These are phyloP conservation scores for Cervus canadensis DNA, from an alignment of 2,113 vertebrate species.

Conservation along the genomic window DNA sequence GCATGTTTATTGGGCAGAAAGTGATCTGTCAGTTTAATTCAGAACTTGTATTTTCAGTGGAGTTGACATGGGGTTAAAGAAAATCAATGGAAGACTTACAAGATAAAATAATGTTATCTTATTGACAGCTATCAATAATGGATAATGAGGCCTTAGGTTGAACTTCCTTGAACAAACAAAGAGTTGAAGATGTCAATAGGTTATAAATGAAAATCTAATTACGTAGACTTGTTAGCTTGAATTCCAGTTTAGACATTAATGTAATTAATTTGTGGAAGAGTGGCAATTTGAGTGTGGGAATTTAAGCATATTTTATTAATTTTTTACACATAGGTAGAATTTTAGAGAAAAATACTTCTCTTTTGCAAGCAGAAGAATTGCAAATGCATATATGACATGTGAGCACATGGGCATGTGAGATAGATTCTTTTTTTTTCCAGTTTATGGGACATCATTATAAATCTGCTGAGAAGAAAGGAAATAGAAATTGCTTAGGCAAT, in stretches of 20 bases:
- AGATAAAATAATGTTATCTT: conserved; percentile 40
- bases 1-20: conserved; percentile 28
- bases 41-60: conserved; percentile 39
- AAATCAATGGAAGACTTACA: conserved; percentile 44
- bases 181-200: conserved; percentile 8
- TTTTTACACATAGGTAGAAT: neutral
- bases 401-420: neutral
- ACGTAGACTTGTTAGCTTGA: conserved; percentile 1
- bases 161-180: conserved; percentile 26
- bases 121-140: conserved; percentile 58
- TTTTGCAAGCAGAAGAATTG: neutral
- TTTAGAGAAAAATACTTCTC: conserved; percentile 16
- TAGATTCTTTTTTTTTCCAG: neutral
- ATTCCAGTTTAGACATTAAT: neutral
- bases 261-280: conserved; percentile 33
- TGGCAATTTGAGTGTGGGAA: neutral
- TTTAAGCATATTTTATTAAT: neutral
- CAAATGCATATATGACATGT: neutral
- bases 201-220: conserved; percentile 51
- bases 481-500: conserved; percentile 10
- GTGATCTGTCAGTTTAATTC: conserved; percentile 20
- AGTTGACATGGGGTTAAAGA: conserved; percentile 14
- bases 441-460: neutral
- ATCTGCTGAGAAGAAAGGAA: conserved; percentile 24
- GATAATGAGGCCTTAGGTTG: conserved; percentile 43